Evolutionary conservation across 2,888 invertebrate species (phyloP), one percentile per base, ranked within the genome.

Genomic region (Octonoba sinensis): DNA sequence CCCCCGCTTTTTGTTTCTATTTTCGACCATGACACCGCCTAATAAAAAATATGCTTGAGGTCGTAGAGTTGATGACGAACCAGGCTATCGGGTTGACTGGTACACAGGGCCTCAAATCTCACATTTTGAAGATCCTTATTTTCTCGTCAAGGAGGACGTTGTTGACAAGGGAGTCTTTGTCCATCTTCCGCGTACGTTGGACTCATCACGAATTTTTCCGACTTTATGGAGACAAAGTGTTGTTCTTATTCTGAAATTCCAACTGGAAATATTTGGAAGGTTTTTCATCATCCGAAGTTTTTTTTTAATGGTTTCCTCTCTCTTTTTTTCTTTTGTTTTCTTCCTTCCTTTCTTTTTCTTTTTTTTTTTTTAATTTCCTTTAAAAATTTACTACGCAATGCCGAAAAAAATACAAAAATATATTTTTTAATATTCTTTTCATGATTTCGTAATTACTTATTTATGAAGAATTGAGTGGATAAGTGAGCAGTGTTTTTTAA

Each of bases 1-100:
- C 71, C 67, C 73, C 73, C 65, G 65, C 77, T 46, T 66, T 66
- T 59, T 56, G 62, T 81, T 73, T 56, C 79, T 81, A 81, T 81
- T 81, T 81, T 73, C 67, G 67, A 69, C 65, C 73, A 62, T 81
- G 79, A 81, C 79, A 36, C 36, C 11, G 44, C 18, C 15, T 47
- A 20, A 54, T 24, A 56, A 64, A 77, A 79, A 60, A 56, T 74
- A 67, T 49, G 67, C 69, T 62, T 73, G 56, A 54, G 51, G 67
- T 72, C 36, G 66, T 64, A 69, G 73, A 36, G 36, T 6, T 11
- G 73, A 73, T 81, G 79, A 81, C 79, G 74, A 81, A 74, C 69
- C 67, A 60, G 67, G 79, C 79, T 44, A 51, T 69, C 70, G 76
- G 76, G 62, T 69, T 76, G 76, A 64, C 47, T 44, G 20, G 62